These are phyloP conservation scores for Gephyroberyx darwinii DNA, from an alignment of 2,797 vertebrate species.

Conservation along the genomic window DNA sequence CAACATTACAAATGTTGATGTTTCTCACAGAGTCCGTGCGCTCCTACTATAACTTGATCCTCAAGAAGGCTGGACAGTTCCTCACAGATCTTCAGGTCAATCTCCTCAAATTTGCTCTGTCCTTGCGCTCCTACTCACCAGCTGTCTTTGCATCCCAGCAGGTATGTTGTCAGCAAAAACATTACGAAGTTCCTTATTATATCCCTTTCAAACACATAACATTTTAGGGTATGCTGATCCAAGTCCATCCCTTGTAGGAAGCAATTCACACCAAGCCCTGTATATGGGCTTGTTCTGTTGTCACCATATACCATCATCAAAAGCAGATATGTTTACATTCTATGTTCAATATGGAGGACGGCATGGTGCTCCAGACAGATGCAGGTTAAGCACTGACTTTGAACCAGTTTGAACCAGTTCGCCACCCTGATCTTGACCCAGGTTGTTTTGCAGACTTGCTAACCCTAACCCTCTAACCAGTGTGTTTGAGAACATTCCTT, in stretches of 20 bases:
- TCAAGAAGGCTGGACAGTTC: constrained; percentile 98
- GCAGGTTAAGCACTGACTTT: too few relatives aligned
- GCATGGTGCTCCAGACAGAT: too few relatives aligned
- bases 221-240: not conserved
- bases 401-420: too few relatives aligned
- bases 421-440: not conserved
- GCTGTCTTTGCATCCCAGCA: constrained; percentile 93
- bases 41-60: constrained; percentile 92
- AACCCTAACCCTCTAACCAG: too few relatives aligned
- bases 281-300: not conserved
- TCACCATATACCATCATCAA: not conserved
- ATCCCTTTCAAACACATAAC: not conserved
- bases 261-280: not conserved
- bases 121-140: constrained; percentile 90
- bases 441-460: not conserved
- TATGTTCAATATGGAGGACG: too few relatives aligned
- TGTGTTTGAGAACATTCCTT: constrained; percentile 1
- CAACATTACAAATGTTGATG: constrained; percentile 16
- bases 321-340: not conserved
- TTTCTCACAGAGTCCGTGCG: constrained; percentile 86
- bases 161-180: constrained; percentile 74
- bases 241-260: not conserved
- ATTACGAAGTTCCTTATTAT: not conserved
- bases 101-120: constrained; percentile 91
- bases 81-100: constrained; percentile 90